Evolutionary conservation across 23 tunicate species (phyloP).

Genomic region (Aplidium turbinatum): DNA sequence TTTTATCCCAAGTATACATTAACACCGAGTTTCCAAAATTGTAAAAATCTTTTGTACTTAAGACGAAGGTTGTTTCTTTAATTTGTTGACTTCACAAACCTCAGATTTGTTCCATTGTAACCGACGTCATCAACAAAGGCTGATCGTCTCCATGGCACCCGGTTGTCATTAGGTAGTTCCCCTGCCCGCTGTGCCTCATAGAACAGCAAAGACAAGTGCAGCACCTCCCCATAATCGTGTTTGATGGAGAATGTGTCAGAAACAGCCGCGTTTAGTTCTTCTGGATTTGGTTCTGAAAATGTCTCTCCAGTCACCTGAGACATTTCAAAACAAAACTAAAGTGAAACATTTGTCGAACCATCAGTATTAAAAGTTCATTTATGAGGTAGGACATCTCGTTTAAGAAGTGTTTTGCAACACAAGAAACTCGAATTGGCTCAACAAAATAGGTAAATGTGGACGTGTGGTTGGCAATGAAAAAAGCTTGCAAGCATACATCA

Average conservation of each 20-base stretch:
- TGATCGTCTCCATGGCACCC: conserved; percentile 75
- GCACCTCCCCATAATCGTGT: conserved; percentile 78
- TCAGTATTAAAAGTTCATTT: not conserved
- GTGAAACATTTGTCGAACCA: too few species aligned
- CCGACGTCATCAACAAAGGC: conserved; percentile 75
- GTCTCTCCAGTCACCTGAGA: conserved; percentile 77
- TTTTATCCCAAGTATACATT: not conserved
- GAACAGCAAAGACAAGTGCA: conserved; percentile 72
- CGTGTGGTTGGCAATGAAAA: too few species aligned
- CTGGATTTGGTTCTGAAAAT: conserved; percentile 90
- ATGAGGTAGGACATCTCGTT: too few species aligned
- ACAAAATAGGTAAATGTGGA: too few species aligned
- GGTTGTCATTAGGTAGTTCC: conserved; percentile 63
- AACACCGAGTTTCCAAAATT: too few species aligned
- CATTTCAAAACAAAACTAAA: conserved; percentile 21
- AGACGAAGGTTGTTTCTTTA: too few species aligned
- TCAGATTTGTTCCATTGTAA: conserved; percentile 61
- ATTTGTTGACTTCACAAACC: too few species aligned
- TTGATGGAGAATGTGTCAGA: conserved; percentile 57
- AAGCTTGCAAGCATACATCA: too few species aligned
- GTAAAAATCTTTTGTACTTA: too few species aligned
- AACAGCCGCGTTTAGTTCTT: conserved; percentile 64
- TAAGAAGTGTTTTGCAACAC: too few species aligned
- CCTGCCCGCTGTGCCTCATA: conserved; percentile 96
- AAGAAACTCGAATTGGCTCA: too few species aligned